Conservation (phyloP, 2,888 invertebrate genomes). For the Agrilus biguttatus region DNA sequence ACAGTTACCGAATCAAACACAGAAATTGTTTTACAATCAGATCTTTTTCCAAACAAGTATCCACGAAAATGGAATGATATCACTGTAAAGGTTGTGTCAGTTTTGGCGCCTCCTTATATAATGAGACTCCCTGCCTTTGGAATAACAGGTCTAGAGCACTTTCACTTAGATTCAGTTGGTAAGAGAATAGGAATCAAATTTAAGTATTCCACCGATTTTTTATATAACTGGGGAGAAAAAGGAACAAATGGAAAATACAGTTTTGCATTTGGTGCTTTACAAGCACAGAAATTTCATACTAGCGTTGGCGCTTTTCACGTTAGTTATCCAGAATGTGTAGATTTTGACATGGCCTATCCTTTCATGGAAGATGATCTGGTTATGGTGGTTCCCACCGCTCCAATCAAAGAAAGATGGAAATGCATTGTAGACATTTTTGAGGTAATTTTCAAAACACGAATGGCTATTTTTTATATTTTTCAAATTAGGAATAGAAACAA, state of each 20-base stretch:
- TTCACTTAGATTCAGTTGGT: too few relatives aligned
- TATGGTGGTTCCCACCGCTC: slow-evolving; percentile 5
- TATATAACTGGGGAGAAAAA: slow-evolving; percentile 1
- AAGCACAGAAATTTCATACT: background rate
- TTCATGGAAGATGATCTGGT: slow-evolving; percentile 5
- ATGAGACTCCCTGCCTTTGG: background rate
- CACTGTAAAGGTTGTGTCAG: too few relatives aligned
- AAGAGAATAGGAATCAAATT: too few relatives aligned
- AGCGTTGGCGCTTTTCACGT: slow-evolving; percentile 3
- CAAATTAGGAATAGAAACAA: too few relatives aligned
- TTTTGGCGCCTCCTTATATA: background rate
- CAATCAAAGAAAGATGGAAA: too few relatives aligned
- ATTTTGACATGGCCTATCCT: slow-evolving; percentile 5
- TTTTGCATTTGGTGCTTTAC: slow-evolving; percentile 3
- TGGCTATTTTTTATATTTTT: too few relatives aligned
- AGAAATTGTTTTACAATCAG: background rate
- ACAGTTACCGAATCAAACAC: background rate
- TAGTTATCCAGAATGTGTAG: background rate
- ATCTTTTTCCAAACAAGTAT: background rate
- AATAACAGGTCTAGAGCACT: too few relatives aligned
- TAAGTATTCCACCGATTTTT: too few relatives aligned
- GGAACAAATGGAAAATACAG: background rate
- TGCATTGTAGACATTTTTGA: too few relatives aligned
- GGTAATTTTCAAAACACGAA: too few relatives aligned
- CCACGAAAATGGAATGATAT: too few relatives aligned